Evolutionary conservation across 2,797 vertebrate species (phyloP).

Genomic region (Rachycentron canadum): DNA sequence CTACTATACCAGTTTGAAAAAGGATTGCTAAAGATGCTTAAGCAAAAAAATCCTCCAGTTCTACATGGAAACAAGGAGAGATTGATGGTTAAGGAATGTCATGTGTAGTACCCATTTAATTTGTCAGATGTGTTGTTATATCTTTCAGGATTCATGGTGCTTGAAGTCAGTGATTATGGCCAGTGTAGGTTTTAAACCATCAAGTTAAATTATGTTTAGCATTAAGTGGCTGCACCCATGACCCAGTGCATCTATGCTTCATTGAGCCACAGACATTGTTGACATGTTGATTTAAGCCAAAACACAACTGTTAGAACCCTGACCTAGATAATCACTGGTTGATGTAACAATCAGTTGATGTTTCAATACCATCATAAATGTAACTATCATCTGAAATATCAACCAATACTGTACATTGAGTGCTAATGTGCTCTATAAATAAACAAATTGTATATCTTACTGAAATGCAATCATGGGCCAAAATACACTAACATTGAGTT

Average conservation of each 20-base stretch:
- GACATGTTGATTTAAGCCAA: constrained; percentile 23
- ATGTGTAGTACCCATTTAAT: background rate
- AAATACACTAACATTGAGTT: too few species aligned
- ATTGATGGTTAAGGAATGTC: background rate
- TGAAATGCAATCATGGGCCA: background rate
- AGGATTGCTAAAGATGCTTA: background rate
- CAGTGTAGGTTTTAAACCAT: constrained; percentile 21
- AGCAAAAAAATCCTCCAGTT: background rate
- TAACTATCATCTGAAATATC: background rate
- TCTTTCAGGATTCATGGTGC: constrained; percentile 11
- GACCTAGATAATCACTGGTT: background rate
- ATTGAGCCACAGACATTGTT: background rate
- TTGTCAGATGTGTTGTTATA: background rate
- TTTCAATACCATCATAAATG: background rate
- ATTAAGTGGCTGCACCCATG: constrained; percentile 2
- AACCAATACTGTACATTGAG: background rate
- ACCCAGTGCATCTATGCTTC: constrained; percentile 20
- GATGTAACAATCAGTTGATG: background rate
- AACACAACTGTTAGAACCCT: constrained; percentile 5
- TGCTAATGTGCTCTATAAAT: background rate
- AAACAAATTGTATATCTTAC: background rate
- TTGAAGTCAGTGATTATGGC: constrained; percentile 6
- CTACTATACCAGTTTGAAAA: background rate
- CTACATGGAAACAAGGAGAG: background rate
- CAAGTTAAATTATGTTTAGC: constrained; percentile 19